Conservation (phyloP, 2,888 invertebrate species). For the Kuschelorhynchus macadamiae region DNA sequence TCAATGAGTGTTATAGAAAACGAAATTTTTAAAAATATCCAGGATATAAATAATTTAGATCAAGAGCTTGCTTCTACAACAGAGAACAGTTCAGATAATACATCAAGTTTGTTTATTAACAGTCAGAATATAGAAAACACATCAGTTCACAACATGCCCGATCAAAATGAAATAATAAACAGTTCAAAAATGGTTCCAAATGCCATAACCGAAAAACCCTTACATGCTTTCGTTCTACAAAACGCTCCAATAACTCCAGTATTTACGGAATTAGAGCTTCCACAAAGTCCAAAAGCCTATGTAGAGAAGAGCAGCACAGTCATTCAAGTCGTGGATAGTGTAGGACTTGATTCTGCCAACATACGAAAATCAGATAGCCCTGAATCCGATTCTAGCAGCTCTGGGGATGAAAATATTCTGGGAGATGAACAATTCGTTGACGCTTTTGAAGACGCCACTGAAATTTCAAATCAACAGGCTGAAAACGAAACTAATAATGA, state of each 20-base stretch:
- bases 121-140: background rate
- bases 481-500: background rate
- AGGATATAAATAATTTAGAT: constrained; percentile 58
- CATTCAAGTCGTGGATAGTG: constrained; percentile 63
- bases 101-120: constrained; percentile 1
- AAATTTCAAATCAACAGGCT: background rate
- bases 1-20: constrained; percentile 56
- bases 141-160: background rate
- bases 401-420: constrained; percentile 30
- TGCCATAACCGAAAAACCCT: constrained; percentile 8
- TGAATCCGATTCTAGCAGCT: constrained; percentile 29
- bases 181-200: background rate
- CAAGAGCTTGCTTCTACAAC: constrained; percentile 42
- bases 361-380: constrained; percentile 22
- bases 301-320: constrained; percentile 67
- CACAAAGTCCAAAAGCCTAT: constrained; percentile 59
- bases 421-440: constrained; percentile 56
- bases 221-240: constrained; percentile 15
- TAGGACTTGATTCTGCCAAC: constrained; percentile 43
- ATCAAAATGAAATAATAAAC: background rate
- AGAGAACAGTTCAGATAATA: constrained; percentile 3
- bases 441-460: constrained; percentile 53
- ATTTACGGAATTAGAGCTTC: constrained; percentile 18
- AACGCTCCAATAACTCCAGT: constrained; percentile 15
- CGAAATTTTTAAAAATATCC: constrained; percentile 59